These are phyloP conservation scores for Bombylius major DNA, from an alignment of 2,888 invertebrate genomes.

Conservation along the genomic window DNA sequence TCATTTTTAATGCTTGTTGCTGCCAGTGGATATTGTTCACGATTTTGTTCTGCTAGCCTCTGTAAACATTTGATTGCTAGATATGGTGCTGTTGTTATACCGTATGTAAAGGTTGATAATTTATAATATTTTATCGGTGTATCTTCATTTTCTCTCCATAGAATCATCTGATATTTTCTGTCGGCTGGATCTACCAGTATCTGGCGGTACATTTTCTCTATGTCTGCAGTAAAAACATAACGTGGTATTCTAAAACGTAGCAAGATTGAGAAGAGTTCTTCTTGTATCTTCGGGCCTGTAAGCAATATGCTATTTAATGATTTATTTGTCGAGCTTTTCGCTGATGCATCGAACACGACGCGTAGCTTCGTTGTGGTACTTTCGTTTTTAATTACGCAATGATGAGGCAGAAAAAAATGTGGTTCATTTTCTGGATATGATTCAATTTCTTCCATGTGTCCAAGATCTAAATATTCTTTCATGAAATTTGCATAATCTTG, in stretches of 20 bases:
- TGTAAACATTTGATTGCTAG: not conserved
- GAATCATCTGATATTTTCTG: slow-evolving; percentile 5
- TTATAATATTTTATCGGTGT: not conserved
- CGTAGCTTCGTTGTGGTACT: too few relatives aligned
- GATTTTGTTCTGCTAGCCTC: too few relatives aligned
- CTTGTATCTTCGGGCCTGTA: slow-evolving; percentile 1
- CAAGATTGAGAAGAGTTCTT: not conserved
- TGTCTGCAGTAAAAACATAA: slow-evolving; percentile 17
- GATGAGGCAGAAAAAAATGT: too few relatives aligned
- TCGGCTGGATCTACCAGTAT: slow-evolving; percentile 20
- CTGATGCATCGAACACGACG: too few relatives aligned
- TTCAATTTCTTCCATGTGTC: too few relatives aligned
- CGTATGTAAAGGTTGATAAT: slow-evolving; percentile 8
- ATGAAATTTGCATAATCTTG: too few relatives aligned
- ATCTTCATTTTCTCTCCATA: not conserved
- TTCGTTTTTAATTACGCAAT: too few relatives aligned
- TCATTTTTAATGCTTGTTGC: too few relatives aligned
- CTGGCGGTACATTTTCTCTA: slow-evolving; percentile 20
- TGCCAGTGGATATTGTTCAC: too few relatives aligned
- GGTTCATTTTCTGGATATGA: too few relatives aligned
- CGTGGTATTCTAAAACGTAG: not conserved
- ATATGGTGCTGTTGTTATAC: slow-evolving; percentile 6
- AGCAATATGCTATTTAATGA: slow-evolving; percentile 2
- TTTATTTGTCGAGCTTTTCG: not conserved
- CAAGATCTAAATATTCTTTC: too few relatives aligned